phyloP scores from a whole-genome alignment of 2,888 invertebrate species.

The Baccha elongata region DNA sequence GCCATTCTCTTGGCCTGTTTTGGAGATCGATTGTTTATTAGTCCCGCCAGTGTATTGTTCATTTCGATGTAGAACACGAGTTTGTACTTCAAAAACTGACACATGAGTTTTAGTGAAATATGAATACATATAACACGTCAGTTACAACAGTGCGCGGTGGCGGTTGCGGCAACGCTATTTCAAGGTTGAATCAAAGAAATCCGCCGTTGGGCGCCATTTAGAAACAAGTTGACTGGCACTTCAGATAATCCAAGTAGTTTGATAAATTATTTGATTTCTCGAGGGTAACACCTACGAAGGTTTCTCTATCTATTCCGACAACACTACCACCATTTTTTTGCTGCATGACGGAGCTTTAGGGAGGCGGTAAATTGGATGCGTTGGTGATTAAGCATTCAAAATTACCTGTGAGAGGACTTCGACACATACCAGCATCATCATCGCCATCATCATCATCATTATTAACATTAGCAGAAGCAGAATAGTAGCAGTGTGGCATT shows the following conservation, averaged over 20 bases:
- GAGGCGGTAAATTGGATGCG: slow-evolving; percentile 4
- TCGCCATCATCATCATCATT: slow-evolving; percentile 40
- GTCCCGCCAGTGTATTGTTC: slow-evolving; percentile 37
- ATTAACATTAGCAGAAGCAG: neutral
- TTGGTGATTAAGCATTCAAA: slow-evolving; percentile 21
- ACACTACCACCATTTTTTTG: neutral
- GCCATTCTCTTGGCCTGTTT: slow-evolving; percentile 1
- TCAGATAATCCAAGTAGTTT: slow-evolving; percentile 17
- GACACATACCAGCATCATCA: slow-evolving; percentile 33
- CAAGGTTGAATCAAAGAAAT: neutral
- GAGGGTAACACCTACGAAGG: slow-evolving; percentile 18
- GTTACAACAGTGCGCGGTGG: too few relatives aligned
- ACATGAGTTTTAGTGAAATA: neutral
- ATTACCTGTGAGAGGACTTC: slow-evolving; percentile 48
- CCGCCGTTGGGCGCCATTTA: slow-evolving; percentile 37
- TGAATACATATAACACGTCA: neutral
- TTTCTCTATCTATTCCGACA: neutral
- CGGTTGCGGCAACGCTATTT: neutral
- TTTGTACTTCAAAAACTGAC: slow-evolving; percentile 16
- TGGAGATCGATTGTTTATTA: slow-evolving; percentile 36
- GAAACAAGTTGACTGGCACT: slow-evolving; percentile 5
- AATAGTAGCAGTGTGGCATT: slow-evolving; percentile 10
- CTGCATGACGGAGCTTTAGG: neutral
- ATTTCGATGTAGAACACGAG: slow-evolving; percentile 41
- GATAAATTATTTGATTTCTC: slow-evolving; percentile 45